Evolutionary conservation across 1,140 invertebrate genomes (phyloP), one percentile per base, ranked within the genome.

Genomic region (Frieseomelitta varia): DNA sequence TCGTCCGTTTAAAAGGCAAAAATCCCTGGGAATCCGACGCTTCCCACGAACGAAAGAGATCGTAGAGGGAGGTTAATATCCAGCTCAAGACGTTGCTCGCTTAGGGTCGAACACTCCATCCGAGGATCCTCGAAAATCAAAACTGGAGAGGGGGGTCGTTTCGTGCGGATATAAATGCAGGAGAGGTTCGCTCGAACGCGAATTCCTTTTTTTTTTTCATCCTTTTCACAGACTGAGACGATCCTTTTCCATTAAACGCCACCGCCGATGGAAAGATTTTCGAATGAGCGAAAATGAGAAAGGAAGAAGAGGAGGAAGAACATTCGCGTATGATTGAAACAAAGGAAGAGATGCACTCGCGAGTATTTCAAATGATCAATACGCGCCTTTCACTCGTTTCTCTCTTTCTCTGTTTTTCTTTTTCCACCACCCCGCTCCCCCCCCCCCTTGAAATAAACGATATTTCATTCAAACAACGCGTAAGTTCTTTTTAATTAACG

Each of bases 41-140:
- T 69, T 58, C 21, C 15, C 12, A 15, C 24, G 30, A 58, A 61
- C 39, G 55, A 39, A 34, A 69, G 39, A 63, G 67, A 72, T 84
- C 61, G 79, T 17, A 65, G 67, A 53, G 61, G 67, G 47, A 39
- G 58, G 56, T 77, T 84, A 71, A 61, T 84, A 84, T 61, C 21
- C 17, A 79, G 19, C 76, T 47, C 55, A 84, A 79, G 81, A 84
- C 75, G 75, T 76, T 83, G 81, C 67, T 84, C 81, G 76, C 47
- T 84, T 84, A 2, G 55, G 56, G 81, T 56, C 53, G 56, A 84
- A 55, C 76, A 71, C 76, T 84, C 67, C 27, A 79, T 27, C 65
- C 63, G 76, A 79, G 81, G 67, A 79, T 71, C 67, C 76, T 79
- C 30, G 81, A 84, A 84, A 79, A 84, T 84, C 75, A 63, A 79